Base-by-base conservation (phyloP, 2,797 vertebrate species). In the Kryptopterus vitreolus region DNA sequence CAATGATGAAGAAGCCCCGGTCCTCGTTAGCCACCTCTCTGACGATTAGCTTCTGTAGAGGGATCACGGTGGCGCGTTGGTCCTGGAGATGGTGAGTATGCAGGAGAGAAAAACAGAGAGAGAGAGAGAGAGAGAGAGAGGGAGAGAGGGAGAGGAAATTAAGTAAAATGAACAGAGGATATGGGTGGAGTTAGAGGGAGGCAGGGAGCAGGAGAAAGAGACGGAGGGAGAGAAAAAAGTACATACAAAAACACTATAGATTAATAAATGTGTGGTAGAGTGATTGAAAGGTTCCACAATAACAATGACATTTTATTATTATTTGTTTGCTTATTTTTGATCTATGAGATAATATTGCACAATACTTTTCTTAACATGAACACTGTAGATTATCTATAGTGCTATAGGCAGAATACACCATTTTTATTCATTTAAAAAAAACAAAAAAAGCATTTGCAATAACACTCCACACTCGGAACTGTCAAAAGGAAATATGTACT, bases 11-110 rank as follows among this genome's bases (percentile, higher is more conserved):
- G 58, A 99, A 92, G 29, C 95, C 98, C 24, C 95, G 96, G 89
- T 99, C 98, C 86, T 98, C 97, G 31, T 98, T 98, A 1, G 98
- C 98, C 5, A 99, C 96, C 90, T 99, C 97, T 65, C 98, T 91
- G 33, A 99, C 96, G 0, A 99, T 99, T 87, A 99, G 43, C 90
- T 98, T 99, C 92, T 99, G 98, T 71, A 99, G 90, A 53, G 97
- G 98, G 90, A 99, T 95, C 78, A 99, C 97, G 0, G 98, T 98
- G 61, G 97, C 97, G 81, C 95, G 96, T 90, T 98, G 97, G 89
- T 99, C 97, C 98, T 99, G 73, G 24, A 76, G 29, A 57, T 4
- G 22, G 35, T 50, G 72, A 35, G 46, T 70, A 50, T 6, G 46
- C 43, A 55, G 1, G n/a, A 29, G 46, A 72, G 24, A 69, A 62